Evolutionary conservation across 2,113 vertebrate genomes (phyloP).

Genomic region (Microcebus ravelobensis): DNA sequence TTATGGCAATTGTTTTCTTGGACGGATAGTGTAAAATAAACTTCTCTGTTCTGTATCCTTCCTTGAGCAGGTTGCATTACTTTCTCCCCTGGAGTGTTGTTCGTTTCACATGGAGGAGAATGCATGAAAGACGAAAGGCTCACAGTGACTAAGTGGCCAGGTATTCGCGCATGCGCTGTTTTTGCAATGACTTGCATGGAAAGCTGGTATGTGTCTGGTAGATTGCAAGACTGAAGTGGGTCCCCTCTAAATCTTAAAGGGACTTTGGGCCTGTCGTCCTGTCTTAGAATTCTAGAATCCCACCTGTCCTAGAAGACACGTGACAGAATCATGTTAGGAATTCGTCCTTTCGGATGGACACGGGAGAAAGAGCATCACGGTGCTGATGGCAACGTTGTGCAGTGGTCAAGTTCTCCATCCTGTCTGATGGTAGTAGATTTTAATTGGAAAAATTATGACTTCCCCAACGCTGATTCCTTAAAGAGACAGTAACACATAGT

Average conservation of each 20-base stretch:
- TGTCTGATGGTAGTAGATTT: background rate
- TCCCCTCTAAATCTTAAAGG: background rate
- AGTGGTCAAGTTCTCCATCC: background rate
- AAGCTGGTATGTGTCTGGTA: background rate
- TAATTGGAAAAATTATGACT: background rate
- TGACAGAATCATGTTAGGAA: background rate
- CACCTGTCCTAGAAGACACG: background rate
- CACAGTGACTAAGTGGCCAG: rapidly evolving
- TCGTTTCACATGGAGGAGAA: background rate
- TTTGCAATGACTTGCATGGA: background rate
- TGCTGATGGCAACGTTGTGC: background rate
- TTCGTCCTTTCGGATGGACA: background rate
- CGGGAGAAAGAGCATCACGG: background rate
- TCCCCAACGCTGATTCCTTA: background rate
- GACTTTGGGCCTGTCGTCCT: background rate
- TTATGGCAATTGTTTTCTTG: constrained; percentile 78
- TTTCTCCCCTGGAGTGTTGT: constrained; percentile 48
- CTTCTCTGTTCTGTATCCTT: constrained; percentile 68
- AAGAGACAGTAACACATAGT: background rate
- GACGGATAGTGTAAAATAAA: constrained; percentile 73
- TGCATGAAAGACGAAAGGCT: background rate
- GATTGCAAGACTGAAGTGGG: background rate
- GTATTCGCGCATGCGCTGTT: background rate
- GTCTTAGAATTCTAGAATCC: background rate
- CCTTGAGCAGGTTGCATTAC: constrained; percentile 49